Conservation (phyloP, 2,797 vertebrate genomes). For the Galagoides demidoff region DNA sequence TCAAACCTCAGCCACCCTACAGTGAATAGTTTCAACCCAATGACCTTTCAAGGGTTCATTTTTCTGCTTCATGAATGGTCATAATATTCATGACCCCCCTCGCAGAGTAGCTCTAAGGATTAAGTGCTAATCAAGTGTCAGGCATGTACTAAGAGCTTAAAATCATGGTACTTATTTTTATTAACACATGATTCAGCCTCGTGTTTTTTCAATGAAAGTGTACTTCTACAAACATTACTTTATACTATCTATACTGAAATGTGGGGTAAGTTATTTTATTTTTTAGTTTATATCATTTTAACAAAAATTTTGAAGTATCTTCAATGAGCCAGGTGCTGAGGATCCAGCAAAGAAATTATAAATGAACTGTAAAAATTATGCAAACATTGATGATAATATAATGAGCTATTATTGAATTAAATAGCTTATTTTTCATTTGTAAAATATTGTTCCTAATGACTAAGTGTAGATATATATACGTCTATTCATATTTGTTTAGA, state of each 20-base stretch:
- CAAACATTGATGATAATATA: not conserved
- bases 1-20: not conserved
- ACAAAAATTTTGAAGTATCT: not conserved
- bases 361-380: slow-evolving; percentile 13
- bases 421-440: not conserved
- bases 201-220: slow-evolving; percentile 10
- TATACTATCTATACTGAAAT: not conserved
- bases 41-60: not conserved
- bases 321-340: not conserved
- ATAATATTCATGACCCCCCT: not conserved
- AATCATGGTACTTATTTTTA: not conserved
- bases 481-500: not conserved
- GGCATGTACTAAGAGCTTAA: not conserved
- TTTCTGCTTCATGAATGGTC: not conserved
- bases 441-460: not conserved
- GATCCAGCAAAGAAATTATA: not conserved
- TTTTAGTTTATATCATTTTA: not conserved
- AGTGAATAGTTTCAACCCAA: not conserved
- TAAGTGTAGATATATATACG: not conserved
- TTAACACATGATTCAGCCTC: not conserved
- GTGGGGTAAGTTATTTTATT: not conserved
- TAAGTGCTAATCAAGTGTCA: not conserved
- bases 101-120: not conserved
- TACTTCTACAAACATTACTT: not conserved
- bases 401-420: slow-evolving; percentile 4